Percentiles rank a stretch among this genome's conserved stretches.
These are phyloP conservation scores for Toxostoma redivivum DNA, from an alignment of 2,113 vertebrate genomes.

Conservation along the genomic window DNA sequence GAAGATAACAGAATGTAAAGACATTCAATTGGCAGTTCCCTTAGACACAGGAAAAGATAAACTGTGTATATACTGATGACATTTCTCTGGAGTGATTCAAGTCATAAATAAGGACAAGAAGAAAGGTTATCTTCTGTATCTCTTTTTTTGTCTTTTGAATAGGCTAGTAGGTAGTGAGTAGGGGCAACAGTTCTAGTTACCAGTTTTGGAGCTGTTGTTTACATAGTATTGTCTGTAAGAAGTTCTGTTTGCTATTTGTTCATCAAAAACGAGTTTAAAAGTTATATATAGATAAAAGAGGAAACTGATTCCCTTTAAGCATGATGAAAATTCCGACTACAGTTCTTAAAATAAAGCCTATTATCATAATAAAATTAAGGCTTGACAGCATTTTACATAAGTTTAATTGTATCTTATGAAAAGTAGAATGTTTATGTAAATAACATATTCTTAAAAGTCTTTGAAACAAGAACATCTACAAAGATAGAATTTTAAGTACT, in stretches of 20 bases:
- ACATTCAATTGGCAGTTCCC: not conserved
- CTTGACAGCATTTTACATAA: not conserved
- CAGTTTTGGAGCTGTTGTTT: not conserved
- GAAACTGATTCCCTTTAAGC: not conserved
- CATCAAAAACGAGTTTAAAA: not conserved
- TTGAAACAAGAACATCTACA: not conserved
- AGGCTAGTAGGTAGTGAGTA: not conserved
- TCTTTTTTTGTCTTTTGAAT: not conserved
- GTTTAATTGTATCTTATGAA: not conserved
- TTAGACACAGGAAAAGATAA: not conserved
- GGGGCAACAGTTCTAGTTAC: not conserved
- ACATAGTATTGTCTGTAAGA: not conserved
- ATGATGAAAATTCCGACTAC: not conserved
- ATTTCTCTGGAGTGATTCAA: not conserved
- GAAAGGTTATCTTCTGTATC: not conserved
- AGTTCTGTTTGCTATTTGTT: not conserved
- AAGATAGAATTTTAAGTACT: not conserved
- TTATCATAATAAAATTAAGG: not conserved
- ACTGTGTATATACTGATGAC: not conserved
- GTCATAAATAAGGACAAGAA: not conserved
- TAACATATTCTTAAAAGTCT: not conserved
- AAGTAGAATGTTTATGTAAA: not conserved
- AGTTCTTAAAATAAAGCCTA: not conserved
- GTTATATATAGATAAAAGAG: not conserved
- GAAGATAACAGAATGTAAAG: not conserved